Percentiles rank a stretch among this genome's conserved stretches.
Evolutionary conservation across 2,888 invertebrate genomes (phyloP).

Genomic region (Hydrotaea diabolus): DNA sequence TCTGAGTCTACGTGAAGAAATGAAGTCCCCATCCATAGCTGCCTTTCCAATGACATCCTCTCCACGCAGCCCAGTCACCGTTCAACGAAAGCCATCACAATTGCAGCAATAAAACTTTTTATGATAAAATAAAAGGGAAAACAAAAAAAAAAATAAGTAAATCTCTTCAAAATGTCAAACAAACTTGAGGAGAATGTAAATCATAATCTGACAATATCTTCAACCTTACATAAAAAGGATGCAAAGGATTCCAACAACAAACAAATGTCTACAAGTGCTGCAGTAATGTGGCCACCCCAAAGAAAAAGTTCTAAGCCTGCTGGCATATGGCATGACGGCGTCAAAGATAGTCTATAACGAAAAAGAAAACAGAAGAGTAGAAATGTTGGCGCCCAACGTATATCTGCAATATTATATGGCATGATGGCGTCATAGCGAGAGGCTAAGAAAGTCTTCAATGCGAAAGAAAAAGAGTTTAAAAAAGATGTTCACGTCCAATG

Average conservation of each 20-base stretch:
- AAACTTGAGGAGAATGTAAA: slow-evolving; percentile 31
- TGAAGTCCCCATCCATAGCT: background rate
- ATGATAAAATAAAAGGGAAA: background rate
- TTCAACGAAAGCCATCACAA: background rate
- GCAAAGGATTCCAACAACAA: slow-evolving; percentile 11
- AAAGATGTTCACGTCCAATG: too few relatives aligned
- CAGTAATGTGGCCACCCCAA: background rate
- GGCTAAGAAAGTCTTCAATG: too few relatives aligned
- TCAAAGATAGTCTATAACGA: too few relatives aligned
- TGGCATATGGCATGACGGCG: background rate
- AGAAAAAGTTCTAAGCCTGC: background rate
- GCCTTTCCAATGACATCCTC: too few relatives aligned
- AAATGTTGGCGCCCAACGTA: too few relatives aligned
- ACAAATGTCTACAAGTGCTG: background rate
- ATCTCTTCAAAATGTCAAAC: slow-evolving; percentile 17
- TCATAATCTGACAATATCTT: slow-evolving; percentile 34
- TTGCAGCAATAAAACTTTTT: slow-evolving; percentile 19
- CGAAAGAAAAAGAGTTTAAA: too few relatives aligned
- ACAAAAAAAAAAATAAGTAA: background rate
- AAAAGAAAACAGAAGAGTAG: too few relatives aligned
- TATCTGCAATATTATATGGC: too few relatives aligned
- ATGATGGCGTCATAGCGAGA: too few relatives aligned
- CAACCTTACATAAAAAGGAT: slow-evolving; percentile 16
- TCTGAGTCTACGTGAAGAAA: background rate
- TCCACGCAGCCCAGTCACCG: too few relatives aligned